Percentiles rank a stretch among this genome's conserved stretches.
Evolutionary conservation across 2,113 vertebrate species (phyloP).

Genomic region (Calonectris borealis): DNA sequence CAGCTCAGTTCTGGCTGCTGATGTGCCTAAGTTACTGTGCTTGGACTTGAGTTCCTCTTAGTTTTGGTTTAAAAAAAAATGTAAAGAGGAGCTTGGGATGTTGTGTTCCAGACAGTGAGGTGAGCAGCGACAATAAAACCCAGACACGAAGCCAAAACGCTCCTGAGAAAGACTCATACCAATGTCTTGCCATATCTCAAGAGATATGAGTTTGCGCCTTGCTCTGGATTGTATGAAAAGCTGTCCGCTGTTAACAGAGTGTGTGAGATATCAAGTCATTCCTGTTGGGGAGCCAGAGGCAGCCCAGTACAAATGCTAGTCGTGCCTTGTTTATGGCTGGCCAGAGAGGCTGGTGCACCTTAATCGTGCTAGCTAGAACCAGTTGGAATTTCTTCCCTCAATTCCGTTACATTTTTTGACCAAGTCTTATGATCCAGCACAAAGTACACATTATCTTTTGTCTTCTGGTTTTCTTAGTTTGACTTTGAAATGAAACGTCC

Average conservation of each 20-base stretch:
- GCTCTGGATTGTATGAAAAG: not conserved
- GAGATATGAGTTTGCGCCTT: not conserved
- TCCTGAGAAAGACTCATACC: not conserved
- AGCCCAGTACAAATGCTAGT: not conserved
- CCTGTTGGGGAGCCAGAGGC: not conserved
- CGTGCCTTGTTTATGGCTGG: not conserved
- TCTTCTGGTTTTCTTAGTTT: not conserved
- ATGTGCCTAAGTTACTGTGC: not conserved
- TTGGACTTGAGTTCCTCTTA: not conserved
- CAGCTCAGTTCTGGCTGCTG: not conserved
- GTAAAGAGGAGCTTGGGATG: not conserved
- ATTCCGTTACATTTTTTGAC: not conserved
- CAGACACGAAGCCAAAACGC: not conserved
- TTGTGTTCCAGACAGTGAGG: not conserved
- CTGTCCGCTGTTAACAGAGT: not conserved
- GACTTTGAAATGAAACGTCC: not conserved
- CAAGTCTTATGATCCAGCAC: not conserved
- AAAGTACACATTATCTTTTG: not conserved
- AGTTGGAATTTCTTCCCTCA: not conserved
- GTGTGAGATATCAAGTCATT: rapidly evolving
- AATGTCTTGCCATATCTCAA: not conserved
- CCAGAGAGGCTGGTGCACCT: not conserved
- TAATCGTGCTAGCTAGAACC: not conserved
- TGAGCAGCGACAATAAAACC: not conserved
- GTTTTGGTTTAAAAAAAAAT: not conserved